Evolutionary conservation across 2,797 vertebrate genomes (phyloP).

Genomic region (Petrocephalus schoutedeni): DNA sequence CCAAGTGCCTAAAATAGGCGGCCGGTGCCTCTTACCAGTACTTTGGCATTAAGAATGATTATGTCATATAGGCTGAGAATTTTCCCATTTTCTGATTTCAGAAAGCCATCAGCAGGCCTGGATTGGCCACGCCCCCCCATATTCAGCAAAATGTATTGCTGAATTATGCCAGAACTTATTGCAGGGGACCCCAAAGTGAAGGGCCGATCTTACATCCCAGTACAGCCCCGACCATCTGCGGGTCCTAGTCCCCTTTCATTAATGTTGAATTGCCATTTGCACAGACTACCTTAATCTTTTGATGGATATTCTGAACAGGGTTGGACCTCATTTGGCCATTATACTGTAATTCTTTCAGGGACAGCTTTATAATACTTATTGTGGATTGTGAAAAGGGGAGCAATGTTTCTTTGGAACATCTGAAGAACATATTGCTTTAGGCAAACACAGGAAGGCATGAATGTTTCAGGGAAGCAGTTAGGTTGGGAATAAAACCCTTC

Average conservation of each 20-base stretch:
- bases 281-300: neutral
- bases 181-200: neutral
- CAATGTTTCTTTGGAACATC: neutral
- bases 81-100: neutral
- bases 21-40: neutral
- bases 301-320: neutral
- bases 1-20: neutral
- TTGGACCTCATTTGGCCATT: neutral
- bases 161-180: neutral
- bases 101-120: neutral
- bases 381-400: neutral
- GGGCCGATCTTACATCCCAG: neutral
- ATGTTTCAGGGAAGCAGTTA: neutral
- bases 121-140: neutral
- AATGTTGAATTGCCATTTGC: conserved; percentile 3
- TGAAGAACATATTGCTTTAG: neutral
- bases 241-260: neutral
- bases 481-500: neutral
- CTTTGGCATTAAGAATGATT: neutral
- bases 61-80: neutral
- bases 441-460: neutral
- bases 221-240: neutral
- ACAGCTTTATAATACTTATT: neutral
- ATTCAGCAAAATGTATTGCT: neutral
- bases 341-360: neutral